Conservation (phyloP, 2,888 invertebrate genomes). For the Leptopilina myrica region DNA sequence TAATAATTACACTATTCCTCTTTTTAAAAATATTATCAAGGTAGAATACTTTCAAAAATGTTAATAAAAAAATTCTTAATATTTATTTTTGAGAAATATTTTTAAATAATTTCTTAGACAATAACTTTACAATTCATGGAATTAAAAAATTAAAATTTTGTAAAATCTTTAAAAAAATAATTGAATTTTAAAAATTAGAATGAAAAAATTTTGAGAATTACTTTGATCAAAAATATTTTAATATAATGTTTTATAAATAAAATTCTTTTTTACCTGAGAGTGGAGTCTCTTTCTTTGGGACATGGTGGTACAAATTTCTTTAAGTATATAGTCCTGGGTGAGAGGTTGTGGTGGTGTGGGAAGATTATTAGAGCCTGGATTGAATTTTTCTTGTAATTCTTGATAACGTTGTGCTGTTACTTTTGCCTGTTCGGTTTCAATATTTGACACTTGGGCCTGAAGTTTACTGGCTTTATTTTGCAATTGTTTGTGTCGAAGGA, state of each 20-base stretch:
- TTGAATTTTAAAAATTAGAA: too few relatives aligned
- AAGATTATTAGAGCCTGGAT: slow-evolving; percentile 79
- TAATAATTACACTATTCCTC: too few relatives aligned
- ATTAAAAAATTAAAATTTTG: too few relatives aligned
- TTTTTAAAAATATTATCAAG: too few relatives aligned
- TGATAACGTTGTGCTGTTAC: slow-evolving; percentile 85
- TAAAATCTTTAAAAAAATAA: too few relatives aligned
- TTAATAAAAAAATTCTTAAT: too few relatives aligned
- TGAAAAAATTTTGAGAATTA: too few relatives aligned
- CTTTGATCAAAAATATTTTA: too few relatives aligned
- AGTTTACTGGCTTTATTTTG: slow-evolving; percentile 92
- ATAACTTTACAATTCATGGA: too few relatives aligned
- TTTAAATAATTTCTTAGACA: too few relatives aligned
- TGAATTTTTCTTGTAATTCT: slow-evolving; percentile 86
- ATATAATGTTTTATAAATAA: not conserved
- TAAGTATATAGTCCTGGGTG: slow-evolving; percentile 89
- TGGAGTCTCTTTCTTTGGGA: slow-evolving; percentile 91
- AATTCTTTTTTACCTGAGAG: slow-evolving; percentile 80
- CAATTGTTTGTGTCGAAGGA: slow-evolving; percentile 93
- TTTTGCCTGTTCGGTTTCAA: slow-evolving; percentile 87
- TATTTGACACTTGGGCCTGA: slow-evolving; percentile 86
- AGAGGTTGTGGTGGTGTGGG: slow-evolving; percentile 81
- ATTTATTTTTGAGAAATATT: too few relatives aligned
- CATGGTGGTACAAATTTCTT: slow-evolving; percentile 91
- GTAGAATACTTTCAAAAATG: too few relatives aligned